Conservation (phyloP, 2,888 invertebrate genomes). For the Caenorhabditis wallacei region DNA sequence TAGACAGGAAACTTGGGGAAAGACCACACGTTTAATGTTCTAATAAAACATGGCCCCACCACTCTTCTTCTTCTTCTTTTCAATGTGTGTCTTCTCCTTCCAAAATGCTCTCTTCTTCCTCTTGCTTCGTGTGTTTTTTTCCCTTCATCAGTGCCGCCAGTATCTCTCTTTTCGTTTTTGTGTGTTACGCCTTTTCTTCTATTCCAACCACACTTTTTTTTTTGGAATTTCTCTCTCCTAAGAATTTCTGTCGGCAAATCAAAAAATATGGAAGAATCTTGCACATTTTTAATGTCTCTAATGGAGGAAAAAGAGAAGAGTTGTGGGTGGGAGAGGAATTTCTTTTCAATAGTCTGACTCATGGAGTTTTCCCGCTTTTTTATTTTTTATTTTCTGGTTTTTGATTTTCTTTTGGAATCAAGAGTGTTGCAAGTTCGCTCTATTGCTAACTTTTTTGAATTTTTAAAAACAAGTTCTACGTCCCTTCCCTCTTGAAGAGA, state of each 20-base stretch:
- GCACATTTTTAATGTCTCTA: conserved; percentile 17
- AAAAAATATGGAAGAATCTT: conserved; percentile 7
- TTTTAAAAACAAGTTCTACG: no score
- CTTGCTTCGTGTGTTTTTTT: conserved; percentile 2
- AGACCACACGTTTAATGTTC: conserved; percentile 61
- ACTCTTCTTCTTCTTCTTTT: conserved; percentile 9
- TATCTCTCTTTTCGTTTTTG: background rate
- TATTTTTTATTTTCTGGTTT: background rate
- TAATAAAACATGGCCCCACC: conserved; percentile 57
- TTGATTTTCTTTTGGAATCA: no score
- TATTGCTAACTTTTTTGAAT: no score
- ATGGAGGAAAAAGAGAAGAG: background rate
- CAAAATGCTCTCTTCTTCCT: conserved; percentile 21
- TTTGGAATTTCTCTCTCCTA: conserved; percentile 25
- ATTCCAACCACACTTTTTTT: background rate
- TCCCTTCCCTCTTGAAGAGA: no score
- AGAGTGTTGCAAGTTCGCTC: no score
- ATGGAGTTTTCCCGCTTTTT: background rate
- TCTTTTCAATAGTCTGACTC: background rate
- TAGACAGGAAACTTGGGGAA: conserved; percentile 25
- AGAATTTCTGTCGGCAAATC: conserved; percentile 23
- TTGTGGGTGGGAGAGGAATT: background rate
- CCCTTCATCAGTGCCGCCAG: conserved; percentile 34
- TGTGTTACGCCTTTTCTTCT: conserved; percentile 8
- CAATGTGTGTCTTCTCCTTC: conserved; percentile 16